Conservation (phyloP, 2,888 invertebrate species). For the Melipona beecheii region DNA sequence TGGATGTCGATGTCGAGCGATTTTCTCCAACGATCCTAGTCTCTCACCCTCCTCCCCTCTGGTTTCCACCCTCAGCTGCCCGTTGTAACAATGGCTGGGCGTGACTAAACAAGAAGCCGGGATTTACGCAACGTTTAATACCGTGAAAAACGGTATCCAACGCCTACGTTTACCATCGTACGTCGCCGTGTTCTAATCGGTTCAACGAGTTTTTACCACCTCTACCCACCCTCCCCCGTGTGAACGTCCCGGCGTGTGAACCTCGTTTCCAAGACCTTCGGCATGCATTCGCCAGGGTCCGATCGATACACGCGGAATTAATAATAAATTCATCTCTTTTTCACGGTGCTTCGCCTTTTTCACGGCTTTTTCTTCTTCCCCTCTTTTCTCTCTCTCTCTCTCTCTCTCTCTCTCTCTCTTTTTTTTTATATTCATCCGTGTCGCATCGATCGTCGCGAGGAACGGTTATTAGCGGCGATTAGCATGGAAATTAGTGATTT, state of each 20-base stretch:
- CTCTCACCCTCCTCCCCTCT: background rate
- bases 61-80: too few relatives aligned
- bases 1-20: slow-evolving; percentile 54
- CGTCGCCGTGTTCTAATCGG: slow-evolving; percentile 30
- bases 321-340: background rate
- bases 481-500: background rate
- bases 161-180: slow-evolving; percentile 22
- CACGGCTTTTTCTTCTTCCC: background rate
- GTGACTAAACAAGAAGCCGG: slow-evolving; percentile 44
- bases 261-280: background rate
- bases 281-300: background rate
- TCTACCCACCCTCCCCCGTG: background rate
- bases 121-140: slow-evolving; percentile 59
- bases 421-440: background rate
- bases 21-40: slow-evolving; percentile 46
- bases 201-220: slow-evolving; percentile 2
- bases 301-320: background rate
- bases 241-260: too few relatives aligned
- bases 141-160: slow-evolving; percentile 31
- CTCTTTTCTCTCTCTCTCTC: accelerated
- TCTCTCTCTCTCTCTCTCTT: too few relatives aligned
- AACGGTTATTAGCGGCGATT: background rate
- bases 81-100: slow-evolving; percentile 35
- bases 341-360: background rate
- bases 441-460: background rate